Percentiles rank a stretch among this genome's conserved stretches.
Evolutionary conservation across 2,113 vertebrate species (phyloP).

Genomic region (Macquaria australasica): DNA sequence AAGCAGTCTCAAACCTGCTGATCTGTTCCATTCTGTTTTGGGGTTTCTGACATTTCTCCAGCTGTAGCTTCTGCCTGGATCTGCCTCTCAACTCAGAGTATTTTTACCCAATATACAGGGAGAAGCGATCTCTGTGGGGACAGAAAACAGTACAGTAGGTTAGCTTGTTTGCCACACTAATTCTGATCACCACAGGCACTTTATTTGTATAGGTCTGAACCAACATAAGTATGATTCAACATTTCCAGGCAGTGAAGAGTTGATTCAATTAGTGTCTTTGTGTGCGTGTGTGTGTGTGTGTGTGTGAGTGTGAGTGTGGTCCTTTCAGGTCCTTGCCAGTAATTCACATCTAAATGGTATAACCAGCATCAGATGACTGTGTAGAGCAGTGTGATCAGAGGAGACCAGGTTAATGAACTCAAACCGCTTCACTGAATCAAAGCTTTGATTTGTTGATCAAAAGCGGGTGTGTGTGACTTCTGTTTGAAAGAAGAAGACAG

Average conservation of each 20-base stretch:
- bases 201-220: background rate
- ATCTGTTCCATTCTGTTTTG: constrained; percentile 18
- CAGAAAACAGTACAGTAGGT: constrained; percentile 1
- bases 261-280: background rate
- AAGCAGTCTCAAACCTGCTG: constrained; percentile 26
- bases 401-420: constrained; percentile 26
- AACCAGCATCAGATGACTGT: background rate
- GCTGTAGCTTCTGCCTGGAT: constrained; percentile 9
- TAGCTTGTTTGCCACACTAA: background rate
- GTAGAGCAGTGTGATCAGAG: constrained; percentile 28
- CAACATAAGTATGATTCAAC: background rate
- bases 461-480: background rate
- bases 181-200: constrained; percentile 19
- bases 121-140: background rate
- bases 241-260: background rate
- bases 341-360: constrained; percentile 10
- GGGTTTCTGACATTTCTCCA: background rate
- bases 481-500: background rate
- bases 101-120: background rate
- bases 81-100: background rate
- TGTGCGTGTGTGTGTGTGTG: background rate
- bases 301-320: background rate
- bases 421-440: constrained; percentile 29
- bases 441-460: constrained; percentile 24
- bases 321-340: background rate